Evolutionary conservation across 2,113 vertebrate genomes (phyloP).

Genomic region (Carassius carassius): DNA sequence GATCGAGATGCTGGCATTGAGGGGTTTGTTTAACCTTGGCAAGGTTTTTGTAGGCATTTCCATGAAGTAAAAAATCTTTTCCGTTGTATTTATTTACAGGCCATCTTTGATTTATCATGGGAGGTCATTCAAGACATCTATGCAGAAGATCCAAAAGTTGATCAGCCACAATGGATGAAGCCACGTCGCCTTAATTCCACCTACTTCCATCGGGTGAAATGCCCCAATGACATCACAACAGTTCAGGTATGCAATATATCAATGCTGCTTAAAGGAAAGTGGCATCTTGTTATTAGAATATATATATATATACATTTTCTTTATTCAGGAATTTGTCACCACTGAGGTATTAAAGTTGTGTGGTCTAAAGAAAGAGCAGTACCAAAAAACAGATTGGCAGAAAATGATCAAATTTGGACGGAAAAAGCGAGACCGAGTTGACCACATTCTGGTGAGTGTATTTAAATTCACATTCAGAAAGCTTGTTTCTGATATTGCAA

Average conservation of each 20-base stretch:
- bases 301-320: not conserved
- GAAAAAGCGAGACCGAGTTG: slow-evolving; percentile 95
- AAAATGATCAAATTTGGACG: slow-evolving; percentile 98
- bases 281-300: no score
- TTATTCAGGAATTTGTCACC: slow-evolving; percentile 83
- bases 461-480: not conserved
- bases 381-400: slow-evolving; percentile 95
- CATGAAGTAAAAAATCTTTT: not conserved
- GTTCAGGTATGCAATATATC: slow-evolving; percentile 81
- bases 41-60: not conserved
- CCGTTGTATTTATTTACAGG: slow-evolving; percentile 69
- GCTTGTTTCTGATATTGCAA: not conserved
- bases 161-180: slow-evolving; percentile 93
- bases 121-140: slow-evolving; percentile 94
- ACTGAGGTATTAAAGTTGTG: slow-evolving; percentile 88
- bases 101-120: slow-evolving; percentile 92
- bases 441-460: slow-evolving; percentile 90
- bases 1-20: not conserved
- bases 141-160: slow-evolving; percentile 85
- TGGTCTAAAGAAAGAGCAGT: slow-evolving; percentile 84
- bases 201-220: slow-evolving; percentile 84
- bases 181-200: slow-evolving; percentile 78
- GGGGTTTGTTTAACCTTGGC: not conserved
- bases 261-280: slow-evolving; percentile 29
- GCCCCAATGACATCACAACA: slow-evolving; percentile 79